Conservation (phyloP, 2,888 invertebrate genomes). For the Hyposoter didymator region DNA sequence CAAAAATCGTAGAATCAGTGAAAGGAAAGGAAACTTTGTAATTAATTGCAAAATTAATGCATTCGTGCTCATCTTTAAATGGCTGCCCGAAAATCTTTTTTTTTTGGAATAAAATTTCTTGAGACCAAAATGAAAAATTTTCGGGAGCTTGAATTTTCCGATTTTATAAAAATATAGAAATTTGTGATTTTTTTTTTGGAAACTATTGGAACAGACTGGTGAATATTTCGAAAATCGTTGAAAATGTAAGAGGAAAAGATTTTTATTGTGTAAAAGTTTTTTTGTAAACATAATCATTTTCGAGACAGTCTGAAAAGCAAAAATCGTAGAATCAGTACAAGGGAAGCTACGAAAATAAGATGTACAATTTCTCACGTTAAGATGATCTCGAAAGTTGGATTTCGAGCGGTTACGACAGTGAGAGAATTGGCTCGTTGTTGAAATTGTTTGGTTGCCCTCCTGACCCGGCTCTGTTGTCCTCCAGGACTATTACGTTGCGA, state of each 20-base stretch:
- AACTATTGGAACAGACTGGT: not conserved
- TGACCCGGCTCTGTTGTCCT: conserved; percentile 88
- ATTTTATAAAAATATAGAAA: not conserved
- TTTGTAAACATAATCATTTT: conserved; percentile 10
- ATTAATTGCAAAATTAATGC: not conserved
- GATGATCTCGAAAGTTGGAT: not conserved
- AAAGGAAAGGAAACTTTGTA: no score
- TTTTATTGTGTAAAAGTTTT: conserved; percentile 1
- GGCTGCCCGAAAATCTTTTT: no score
- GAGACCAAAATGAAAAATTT: not conserved
- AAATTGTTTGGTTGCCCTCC: conserved; percentile 78
- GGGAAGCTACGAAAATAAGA: not conserved
- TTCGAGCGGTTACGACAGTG: conserved; percentile 49
- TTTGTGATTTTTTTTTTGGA: not conserved
- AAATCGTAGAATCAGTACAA: not conserved
- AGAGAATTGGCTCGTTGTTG: conserved; percentile 53
- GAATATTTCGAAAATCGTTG: not conserved
- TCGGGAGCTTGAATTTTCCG: not conserved
- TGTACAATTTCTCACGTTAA: conserved; percentile 2
- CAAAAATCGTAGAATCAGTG: no score
- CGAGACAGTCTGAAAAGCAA: not conserved
- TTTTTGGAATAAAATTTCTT: no score
- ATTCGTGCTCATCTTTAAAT: not conserved
- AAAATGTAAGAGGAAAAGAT: no score
- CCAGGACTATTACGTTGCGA: conserved; percentile 90